Evolutionary conservation across 2,113 vertebrate genomes (phyloP).

Genomic region (Corydoras sp.): DNA sequence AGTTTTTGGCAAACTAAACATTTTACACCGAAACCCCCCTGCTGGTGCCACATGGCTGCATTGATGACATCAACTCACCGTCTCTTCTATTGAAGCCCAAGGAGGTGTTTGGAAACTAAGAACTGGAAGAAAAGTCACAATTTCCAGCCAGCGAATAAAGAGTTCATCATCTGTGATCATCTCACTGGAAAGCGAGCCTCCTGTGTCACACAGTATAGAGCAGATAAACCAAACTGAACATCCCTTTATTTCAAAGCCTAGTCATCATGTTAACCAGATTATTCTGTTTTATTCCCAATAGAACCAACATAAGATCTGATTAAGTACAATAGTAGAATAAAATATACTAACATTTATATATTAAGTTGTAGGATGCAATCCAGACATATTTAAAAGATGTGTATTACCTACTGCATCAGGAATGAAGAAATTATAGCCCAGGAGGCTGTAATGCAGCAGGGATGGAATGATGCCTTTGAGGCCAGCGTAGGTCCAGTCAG

Average conservation of each 20-base stretch:
- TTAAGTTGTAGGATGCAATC: no score
- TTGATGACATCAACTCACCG: constrained; percentile 55
- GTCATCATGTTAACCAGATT: no score
- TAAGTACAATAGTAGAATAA: no score
- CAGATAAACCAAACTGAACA: background rate
- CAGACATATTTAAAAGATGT: background rate
- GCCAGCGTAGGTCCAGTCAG: constrained; percentile 76
- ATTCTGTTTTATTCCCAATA: no score
- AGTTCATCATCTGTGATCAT: constrained; percentile 69
- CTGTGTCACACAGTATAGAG: constrained; percentile 49
- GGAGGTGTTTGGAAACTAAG: constrained; percentile 80
- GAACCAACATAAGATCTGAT: no score
- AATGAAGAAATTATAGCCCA: constrained; percentile 91
- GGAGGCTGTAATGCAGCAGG: constrained; percentile 79
- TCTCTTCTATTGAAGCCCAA: constrained; percentile 72
- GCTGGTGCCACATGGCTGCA: background rate
- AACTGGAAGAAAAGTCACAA: constrained; percentile 79
- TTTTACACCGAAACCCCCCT: background rate
- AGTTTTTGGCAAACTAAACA: background rate
- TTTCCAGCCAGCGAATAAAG: constrained; percentile 83
- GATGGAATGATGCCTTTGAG: constrained; percentile 82
- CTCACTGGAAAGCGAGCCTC: constrained; percentile 69
- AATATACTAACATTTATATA: no score
- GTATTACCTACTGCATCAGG: constrained; percentile 82
- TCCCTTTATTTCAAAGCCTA: no score